These are phyloP conservation scores for Euphydryas editha DNA, from an alignment of 2,888 invertebrate genomes.

Conservation along the genomic window DNA sequence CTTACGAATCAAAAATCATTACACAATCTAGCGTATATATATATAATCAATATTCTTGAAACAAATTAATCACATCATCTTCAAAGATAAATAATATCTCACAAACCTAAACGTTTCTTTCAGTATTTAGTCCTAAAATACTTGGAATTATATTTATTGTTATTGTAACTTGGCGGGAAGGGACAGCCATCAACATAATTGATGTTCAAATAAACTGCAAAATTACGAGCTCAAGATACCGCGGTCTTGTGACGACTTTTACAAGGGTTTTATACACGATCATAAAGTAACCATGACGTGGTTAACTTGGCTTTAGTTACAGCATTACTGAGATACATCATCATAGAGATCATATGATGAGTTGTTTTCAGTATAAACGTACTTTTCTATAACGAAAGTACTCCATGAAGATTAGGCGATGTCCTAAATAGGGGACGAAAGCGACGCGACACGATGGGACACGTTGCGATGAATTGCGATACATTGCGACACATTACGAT, in stretches of 20 bases:
- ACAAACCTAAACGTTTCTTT: neutral
- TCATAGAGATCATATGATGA: neutral
- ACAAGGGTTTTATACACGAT: neutral
- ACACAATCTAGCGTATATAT: too few species aligned
- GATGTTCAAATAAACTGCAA: slow-evolving; percentile 13
- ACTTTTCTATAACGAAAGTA: neutral
- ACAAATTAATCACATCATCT: too few species aligned
- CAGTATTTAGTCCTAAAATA: slow-evolving; percentile 3
- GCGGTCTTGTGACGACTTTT: neutral
- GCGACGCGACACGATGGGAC: too few species aligned
- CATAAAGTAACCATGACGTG: neutral
- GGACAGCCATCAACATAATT: slow-evolving; percentile 13
- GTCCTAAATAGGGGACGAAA: too few species aligned
- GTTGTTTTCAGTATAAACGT: neutral
- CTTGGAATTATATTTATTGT: slow-evolving; percentile 9
- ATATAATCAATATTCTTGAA: too few species aligned
- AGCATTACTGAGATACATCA: neutral
- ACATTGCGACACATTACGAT: too few species aligned
- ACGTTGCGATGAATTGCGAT: too few species aligned
- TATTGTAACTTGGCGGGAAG: slow-evolving; percentile 8
- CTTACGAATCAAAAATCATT: too few species aligned
- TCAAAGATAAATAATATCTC: neutral
- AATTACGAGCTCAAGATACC: slow-evolving; percentile 9
- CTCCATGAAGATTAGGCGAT: too few species aligned
- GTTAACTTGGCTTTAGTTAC: neutral